Conservation (phyloP, 2,888 invertebrate species). For the Dryobota labecula region DNA sequence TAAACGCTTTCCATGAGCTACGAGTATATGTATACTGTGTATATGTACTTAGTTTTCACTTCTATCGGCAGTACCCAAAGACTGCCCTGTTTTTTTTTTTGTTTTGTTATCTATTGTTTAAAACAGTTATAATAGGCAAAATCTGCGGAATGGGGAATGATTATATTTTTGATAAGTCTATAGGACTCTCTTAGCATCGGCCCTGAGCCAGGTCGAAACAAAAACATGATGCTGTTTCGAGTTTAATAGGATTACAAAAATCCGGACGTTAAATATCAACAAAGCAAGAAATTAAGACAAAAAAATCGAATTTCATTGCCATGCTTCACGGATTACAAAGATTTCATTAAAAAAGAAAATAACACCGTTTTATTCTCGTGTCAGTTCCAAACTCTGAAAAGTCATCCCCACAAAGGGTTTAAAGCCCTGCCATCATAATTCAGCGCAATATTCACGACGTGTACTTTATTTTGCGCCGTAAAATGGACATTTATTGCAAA, state of each 20-base stretch:
- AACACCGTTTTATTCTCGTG: constrained; percentile 18
- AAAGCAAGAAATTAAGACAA: constrained; percentile 5
- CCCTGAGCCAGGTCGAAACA: background rate
- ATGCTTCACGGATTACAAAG: constrained; percentile 2
- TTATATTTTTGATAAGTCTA: background rate
- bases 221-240: background rate
- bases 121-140: too few species aligned
- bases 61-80: too few species aligned
- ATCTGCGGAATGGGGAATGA: background rate
- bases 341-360: constrained; percentile 33
- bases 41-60: too few species aligned
- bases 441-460: constrained; percentile 47
- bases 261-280: background rate
- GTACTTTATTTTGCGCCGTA: constrained; percentile 44
- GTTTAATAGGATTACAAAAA: background rate
- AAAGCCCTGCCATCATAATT: constrained; percentile 39
- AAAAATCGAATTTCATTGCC: constrained; percentile 2
- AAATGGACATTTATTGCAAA: constrained; percentile 55
- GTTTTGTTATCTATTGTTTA: background rate
- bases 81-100: too few species aligned
- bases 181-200: background rate
- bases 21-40: too few species aligned
- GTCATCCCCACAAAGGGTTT: constrained; percentile 43
- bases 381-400: constrained; percentile 25
- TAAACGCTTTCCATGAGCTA: too few species aligned